Percentiles rank a stretch among this genome's conserved stretches.
Conservation (phyloP, 2,888 invertebrate genomes). For the Cerastis leucographa region DNA sequence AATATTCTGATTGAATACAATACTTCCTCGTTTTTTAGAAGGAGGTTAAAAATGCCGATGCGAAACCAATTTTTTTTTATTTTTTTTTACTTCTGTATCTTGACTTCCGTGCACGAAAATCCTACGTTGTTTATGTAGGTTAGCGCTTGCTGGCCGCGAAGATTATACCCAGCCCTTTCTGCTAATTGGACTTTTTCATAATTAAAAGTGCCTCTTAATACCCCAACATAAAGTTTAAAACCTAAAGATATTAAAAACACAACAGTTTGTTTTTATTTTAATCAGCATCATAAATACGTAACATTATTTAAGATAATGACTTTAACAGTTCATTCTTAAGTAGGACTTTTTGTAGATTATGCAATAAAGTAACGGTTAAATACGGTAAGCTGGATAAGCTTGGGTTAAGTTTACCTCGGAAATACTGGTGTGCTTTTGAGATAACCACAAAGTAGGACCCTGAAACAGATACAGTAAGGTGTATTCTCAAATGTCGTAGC, state of each 20-base stretch:
- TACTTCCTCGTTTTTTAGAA: too few species aligned
- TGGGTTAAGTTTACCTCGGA: background rate
- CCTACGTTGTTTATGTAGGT: constrained; percentile 37
- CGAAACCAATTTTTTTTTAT: too few species aligned
- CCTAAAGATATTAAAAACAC: constrained; percentile 53
- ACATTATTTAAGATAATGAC: constrained; percentile 36
- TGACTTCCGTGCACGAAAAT: background rate
- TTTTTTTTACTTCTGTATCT: background rate
- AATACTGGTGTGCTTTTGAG: constrained; percentile 16
- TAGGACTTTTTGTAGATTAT: constrained; percentile 22
- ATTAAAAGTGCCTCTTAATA: constrained; percentile 64
- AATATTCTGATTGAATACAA: too few species aligned
- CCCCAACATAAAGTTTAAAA: constrained; percentile 48
- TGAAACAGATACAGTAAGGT: background rate
- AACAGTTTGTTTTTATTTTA: constrained; percentile 51
- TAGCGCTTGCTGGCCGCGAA: constrained; percentile 63
- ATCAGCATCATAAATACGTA: constrained; percentile 35
- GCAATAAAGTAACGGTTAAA: constrained; percentile 27
- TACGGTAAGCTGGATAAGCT: constrained; percentile 30
- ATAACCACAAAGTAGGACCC: constrained; percentile 2
- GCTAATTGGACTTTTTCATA: constrained; percentile 64
- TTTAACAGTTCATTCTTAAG: constrained; percentile 34
- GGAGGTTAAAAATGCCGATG: too few species aligned
- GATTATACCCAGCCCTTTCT: constrained; percentile 55
- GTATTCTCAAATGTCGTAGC: background rate